phyloP scores from a whole-genome alignment of 2,113 vertebrate genomes.

The Gobius niger region DNA sequence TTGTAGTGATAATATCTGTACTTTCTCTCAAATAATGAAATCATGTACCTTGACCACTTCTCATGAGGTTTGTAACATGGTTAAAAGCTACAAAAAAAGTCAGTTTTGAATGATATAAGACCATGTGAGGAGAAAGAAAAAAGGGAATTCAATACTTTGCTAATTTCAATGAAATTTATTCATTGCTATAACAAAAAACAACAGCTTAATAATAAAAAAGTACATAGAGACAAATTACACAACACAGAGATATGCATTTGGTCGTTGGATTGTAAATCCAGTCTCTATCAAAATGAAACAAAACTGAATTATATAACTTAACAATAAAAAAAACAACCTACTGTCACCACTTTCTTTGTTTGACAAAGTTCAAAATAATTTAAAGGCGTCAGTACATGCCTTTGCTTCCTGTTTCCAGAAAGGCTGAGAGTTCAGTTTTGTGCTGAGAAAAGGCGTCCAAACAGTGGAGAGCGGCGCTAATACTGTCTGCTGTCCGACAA shows the following conservation, averaged over 20 bases:
- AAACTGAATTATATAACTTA: slow-evolving; percentile 79
- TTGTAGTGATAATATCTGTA: too few species aligned
- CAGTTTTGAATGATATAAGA: background rate
- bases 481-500: slow-evolving; percentile 31
- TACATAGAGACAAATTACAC: slow-evolving; percentile 71
- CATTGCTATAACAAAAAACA: slow-evolving; percentile 75
- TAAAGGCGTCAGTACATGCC: slow-evolving; percentile 71
- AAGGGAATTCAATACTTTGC: background rate
- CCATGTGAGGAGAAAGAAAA: background rate
- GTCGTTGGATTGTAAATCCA: slow-evolving; percentile 83
- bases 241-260: slow-evolving; percentile 81
- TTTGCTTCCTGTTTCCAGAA: slow-evolving; percentile 56
- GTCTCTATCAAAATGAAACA: slow-evolving; percentile 75
- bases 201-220: slow-evolving; percentile 65
- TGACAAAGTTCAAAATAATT: slow-evolving; percentile 78
- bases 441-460: slow-evolving; percentile 52
- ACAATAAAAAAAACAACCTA: slow-evolving; percentile 73
- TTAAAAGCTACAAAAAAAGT: too few species aligned
- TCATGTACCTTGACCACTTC: too few species aligned
- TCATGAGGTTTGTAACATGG: too few species aligned
- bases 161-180: slow-evolving; percentile 75
- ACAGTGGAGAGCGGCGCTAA: slow-evolving; percentile 38
- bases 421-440: slow-evolving; percentile 49
- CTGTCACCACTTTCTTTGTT: slow-evolving; percentile 65
- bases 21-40: too few species aligned